These are phyloP conservation scores for Drosophila seguyi DNA, from an alignment of 1,140 invertebrate species.

Conservation along the genomic window DNA sequence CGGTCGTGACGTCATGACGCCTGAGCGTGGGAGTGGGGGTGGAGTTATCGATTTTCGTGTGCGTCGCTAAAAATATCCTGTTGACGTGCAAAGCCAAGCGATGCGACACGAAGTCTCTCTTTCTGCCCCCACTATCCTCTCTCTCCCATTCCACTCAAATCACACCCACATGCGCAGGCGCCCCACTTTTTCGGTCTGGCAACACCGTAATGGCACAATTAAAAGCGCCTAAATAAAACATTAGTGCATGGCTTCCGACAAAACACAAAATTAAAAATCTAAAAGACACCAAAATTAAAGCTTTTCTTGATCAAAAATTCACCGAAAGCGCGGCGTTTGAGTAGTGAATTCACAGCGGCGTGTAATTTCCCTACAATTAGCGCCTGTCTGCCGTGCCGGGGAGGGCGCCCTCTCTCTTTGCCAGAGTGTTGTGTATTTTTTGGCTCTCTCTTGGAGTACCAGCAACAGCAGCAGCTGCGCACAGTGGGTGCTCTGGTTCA, in stretches of 20 bases:
- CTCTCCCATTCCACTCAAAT: background rate
- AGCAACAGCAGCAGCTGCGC: background rate
- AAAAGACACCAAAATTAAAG: constrained; percentile 32
- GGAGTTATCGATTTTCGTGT: constrained; percentile 36
- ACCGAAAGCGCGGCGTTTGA: constrained; percentile 1
- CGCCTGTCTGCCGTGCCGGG: constrained; percentile 49
- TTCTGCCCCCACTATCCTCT: background rate
- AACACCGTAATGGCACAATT: constrained; percentile 33
- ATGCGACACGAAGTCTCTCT: constrained; percentile 1
- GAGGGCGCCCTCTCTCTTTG: constrained; percentile 8
- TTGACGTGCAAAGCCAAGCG: constrained; percentile 27
- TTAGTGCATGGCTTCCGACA: constrained; percentile 12
- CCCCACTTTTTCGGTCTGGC: constrained; percentile 41
- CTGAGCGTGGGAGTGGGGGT: constrained; percentile 2
- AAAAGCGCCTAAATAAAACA: constrained; percentile 33
- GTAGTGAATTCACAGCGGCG: constrained; percentile 42
- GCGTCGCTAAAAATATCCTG: constrained; percentile 38
- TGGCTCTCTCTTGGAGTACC: constrained; percentile 17
- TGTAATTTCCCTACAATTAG: constrained; percentile 81
- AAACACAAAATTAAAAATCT: constrained; percentile 1
- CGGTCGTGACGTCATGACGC: constrained; percentile 32
- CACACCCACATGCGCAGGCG: constrained; percentile 34
- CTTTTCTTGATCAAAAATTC: constrained; percentile 12
- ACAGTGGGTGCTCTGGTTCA: constrained; percentile 8
- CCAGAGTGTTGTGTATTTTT: constrained; percentile 18